Evolutionary conservation across 2,888 invertebrate species (phyloP), one percentile per base, ranked within the genome.

Genomic region (Neuroscelio doddi): DNA sequence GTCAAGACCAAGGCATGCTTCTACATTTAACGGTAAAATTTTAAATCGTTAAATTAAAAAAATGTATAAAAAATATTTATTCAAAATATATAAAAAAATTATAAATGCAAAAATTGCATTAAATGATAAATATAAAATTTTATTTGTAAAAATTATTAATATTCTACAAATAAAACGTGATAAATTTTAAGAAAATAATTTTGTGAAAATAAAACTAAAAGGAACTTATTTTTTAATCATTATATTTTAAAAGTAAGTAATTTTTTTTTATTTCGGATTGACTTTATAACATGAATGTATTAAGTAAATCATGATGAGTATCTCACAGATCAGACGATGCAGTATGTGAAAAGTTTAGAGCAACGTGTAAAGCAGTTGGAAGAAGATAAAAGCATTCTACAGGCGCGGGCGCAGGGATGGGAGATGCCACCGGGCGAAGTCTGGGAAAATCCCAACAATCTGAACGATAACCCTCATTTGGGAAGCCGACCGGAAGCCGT

Each of bases 311-410:
- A 45, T 65, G 52, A 56, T 55, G 56, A 26, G 4, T 65, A 53
- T 57, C 15, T 73, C 63, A 16, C 81, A 89, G 96, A 95, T 85
- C 92, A 95, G 86, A 94, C 96, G 58, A 90, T 96, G 84, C 94
- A 95, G 79, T 98, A 98, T 83, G 96, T 97, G 7, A 89, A 93
- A 71, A 93, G 93, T 71, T 86, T 98, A 74, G 97, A 98, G 85
- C 91, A 92, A 71, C 91, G 94, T 77, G 93, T 97, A 45, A 91
- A 92, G 71, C 91, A 92, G 73, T 84, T 94, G 58, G 94, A 94
- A 84, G 94, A 95, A 70, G 94, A 94, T 79, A 93, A 93, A 67
- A 87, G 87, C 61, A 86, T 88, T 15, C 81, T 89, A 46, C 87
- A 88, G 44, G 86, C 87, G 1, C 80, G 86, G 1, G 85, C 85